A percentile compares a stretch with the other conserved stretches of the same genome.
Conservation (phyloP, 64 coral and sea anemone genomes). For the Catalaphyllia jardinei region DNA sequence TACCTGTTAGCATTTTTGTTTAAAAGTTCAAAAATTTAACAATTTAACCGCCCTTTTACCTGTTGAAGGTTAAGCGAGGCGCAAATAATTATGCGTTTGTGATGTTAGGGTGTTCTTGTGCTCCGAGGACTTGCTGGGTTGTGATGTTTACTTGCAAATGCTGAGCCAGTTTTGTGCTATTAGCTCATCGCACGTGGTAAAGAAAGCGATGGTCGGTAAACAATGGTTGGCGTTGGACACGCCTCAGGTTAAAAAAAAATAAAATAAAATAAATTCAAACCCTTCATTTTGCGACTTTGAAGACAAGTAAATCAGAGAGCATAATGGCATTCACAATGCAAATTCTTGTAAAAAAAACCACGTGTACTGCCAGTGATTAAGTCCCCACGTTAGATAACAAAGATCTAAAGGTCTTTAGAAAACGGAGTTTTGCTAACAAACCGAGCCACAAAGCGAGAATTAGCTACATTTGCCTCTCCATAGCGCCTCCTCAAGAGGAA, state of each 20-base stretch:
- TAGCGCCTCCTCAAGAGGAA: not conserved
- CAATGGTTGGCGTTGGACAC: not conserved
- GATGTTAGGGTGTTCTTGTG: conserved; percentile 21
- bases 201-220: not conserved
- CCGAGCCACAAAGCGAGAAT: conserved; percentile 1
- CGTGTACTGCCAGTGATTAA: conserved; percentile 74
- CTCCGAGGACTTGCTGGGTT: conserved; percentile 36
- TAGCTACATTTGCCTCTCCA: conserved; percentile 4
- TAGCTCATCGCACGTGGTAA: not conserved
- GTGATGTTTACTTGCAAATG: not conserved
- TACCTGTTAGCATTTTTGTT: conserved; percentile 22
- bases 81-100: not conserved
- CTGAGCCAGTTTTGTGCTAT: conserved; percentile 15
- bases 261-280: conserved; percentile 32
- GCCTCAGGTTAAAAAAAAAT: conserved; percentile 34
- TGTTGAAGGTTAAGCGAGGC: not conserved
- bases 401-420: conserved; percentile 55
- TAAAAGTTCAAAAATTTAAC: not conserved
- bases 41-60: conserved; percentile 24
- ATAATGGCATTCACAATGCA: conserved; percentile 85
- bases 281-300: conserved; percentile 50
- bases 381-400: conserved; percentile 66
- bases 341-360: conserved; percentile 81
- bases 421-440: conserved; percentile 16
- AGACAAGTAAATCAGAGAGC: conserved; percentile 53